Evolutionary conservation across 2,888 invertebrate species (phyloP), one percentile per base, ranked within the genome.

Genomic region (Leptopterna dolabrata): DNA sequence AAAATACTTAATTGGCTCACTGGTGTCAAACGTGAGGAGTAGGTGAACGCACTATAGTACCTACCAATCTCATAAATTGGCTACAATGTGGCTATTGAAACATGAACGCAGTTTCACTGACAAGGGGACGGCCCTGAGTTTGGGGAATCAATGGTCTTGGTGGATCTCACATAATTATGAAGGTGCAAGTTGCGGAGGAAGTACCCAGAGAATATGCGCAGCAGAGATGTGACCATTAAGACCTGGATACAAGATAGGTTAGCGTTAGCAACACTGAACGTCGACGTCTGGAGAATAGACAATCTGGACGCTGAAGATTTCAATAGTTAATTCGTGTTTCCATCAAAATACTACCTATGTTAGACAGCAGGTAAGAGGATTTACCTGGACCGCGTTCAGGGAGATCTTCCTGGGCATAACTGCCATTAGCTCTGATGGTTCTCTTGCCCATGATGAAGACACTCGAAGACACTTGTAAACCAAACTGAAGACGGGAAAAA

Each of bases 371-470:
- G n/a, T n/a, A 11, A 63, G 19, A 11, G 4, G 19, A 41, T 70
- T 93, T 92, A 94, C 94, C 93, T 90, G 93, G 92, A 90, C 93
- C 93, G 88, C 92, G 91, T 90, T 93, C 93, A 13, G 93, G 93
- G 63, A 93, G 90, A n/a, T 89, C 89, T 51, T 88, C 88, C 30
- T 83, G 88, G 27, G 83, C 87, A n/a, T 82, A 71, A 76, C 86
- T 87, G 47, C 88, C 88, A 24, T 88, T 85, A 80, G 84, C 86
- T 86, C 88, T 86, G 51, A 76, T 87, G 24, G 76, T 47, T 85
- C 76, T 89, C 87, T 88, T 88, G 47, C 87, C 89, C 89, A 89
- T 89, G 51, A 82, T 88, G 63, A 41, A 78, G 45, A 63, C 63
- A 63, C 63, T 63, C 11, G 63, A 63, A 24, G 63, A 24, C 73